These are phyloP conservation scores for Eristalis pertinax DNA, from an alignment of 2,888 invertebrate species.

Conservation along the genomic window DNA sequence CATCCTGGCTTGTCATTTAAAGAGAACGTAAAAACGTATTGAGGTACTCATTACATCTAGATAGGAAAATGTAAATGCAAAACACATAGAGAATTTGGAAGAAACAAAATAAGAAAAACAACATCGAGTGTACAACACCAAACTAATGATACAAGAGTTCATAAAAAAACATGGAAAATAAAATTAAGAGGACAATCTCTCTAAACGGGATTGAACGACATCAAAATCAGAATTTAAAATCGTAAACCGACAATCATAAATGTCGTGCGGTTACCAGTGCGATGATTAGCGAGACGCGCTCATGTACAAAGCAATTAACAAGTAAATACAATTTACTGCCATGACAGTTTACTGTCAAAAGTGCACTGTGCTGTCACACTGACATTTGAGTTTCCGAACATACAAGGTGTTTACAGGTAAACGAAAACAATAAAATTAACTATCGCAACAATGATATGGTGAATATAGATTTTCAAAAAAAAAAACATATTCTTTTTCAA, in stretches of 20 bases:
- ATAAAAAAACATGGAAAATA: not conserved
- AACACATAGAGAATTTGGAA: conserved; percentile 28
- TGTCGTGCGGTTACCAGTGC: not conserved
- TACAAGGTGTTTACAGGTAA: conserved; percentile 40
- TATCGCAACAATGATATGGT: conserved; percentile 28
- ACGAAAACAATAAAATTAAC: conserved; percentile 23
- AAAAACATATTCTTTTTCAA: not conserved
- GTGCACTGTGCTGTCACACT: conserved; percentile 40
- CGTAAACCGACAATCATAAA: not conserved
- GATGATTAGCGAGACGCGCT: not conserved
- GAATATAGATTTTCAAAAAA: not conserved
- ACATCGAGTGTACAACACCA: conserved; percentile 65
- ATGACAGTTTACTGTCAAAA: conserved; percentile 17
- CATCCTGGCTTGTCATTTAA: not conserved
- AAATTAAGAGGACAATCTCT: not conserved
- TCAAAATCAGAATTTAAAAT: conserved; percentile 5
- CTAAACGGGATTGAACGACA: conserved; percentile 32
- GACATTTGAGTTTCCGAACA: conserved; percentile 22
- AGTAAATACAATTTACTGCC: conserved; percentile 33
- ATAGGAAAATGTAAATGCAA: conserved; percentile 5
- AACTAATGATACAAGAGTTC: conserved; percentile 20
- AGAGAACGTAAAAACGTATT: not conserved
- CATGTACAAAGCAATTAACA: conserved; percentile 43
- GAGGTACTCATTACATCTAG: conserved; percentile 1
- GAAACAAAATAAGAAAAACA: conserved; percentile 27